phyloP scores from a whole-genome alignment of 2,888 invertebrate species.

The Nowickia ferox region DNA sequence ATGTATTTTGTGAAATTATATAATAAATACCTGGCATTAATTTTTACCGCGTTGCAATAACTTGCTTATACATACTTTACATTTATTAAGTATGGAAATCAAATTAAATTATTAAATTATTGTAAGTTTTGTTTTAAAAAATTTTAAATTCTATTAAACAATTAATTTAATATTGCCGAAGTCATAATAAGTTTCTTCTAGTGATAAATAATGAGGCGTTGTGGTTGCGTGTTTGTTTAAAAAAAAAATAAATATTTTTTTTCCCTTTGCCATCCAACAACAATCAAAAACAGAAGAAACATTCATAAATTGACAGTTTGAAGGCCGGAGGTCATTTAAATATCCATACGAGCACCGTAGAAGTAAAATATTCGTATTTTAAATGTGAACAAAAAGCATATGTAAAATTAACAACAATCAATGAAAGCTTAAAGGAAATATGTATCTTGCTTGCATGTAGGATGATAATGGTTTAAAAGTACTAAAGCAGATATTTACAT shows the following conservation, averaged over 20 bases:
- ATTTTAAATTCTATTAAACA: conserved; percentile 40
- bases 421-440: conserved; percentile 65
- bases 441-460: conserved; percentile 45
- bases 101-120: too few species aligned
- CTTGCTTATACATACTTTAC: too few species aligned
- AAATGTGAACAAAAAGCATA: conserved; percentile 44
- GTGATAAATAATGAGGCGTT: conserved; percentile 24
- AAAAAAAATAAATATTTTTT: conserved; percentile 41
- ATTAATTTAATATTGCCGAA: conserved; percentile 29
- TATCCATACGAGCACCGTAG: conserved; percentile 28
- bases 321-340: conserved; percentile 68
- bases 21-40: too few species aligned
- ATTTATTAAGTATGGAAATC: too few species aligned
- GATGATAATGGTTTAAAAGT: conserved; percentile 22
- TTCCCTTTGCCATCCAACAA: conserved; percentile 3
- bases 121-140: conserved; percentile 29
- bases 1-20: too few species aligned
- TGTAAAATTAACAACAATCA: conserved; percentile 50
- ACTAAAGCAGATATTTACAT: background rate
- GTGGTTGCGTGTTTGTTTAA: conserved; percentile 50
- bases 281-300: conserved; percentile 26
- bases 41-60: too few species aligned
- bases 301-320: conserved; percentile 61
- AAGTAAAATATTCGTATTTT: conserved; percentile 22
- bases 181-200: conserved; percentile 1